Percentiles rank a stretch among this genome's conserved stretches.
These are phyloP conservation scores for Enteromius argenteus DNA, from an alignment of 2,797 vertebrate genomes.

Conservation along the genomic window DNA sequence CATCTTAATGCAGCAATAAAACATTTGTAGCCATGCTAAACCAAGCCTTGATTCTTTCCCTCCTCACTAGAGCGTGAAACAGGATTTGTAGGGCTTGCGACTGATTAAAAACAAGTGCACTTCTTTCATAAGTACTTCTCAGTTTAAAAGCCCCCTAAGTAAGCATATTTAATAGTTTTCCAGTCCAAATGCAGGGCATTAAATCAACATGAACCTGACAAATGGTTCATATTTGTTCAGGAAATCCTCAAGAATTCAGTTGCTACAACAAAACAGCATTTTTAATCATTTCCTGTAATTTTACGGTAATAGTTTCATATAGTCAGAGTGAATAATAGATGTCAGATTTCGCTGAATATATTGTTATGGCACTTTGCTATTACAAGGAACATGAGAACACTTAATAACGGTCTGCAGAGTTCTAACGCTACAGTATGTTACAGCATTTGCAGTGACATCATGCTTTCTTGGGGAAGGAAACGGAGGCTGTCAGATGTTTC, in stretches of 20 bases:
- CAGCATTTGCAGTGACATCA: constrained; percentile 31
- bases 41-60: not conserved
- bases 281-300: constrained; percentile 40
- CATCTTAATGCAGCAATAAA: constrained; percentile 20
- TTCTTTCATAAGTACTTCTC: not conserved
- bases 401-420: not conserved
- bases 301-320: constrained; percentile 27
- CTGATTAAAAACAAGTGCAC: constrained; percentile 31
- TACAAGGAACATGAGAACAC: constrained; percentile 9
- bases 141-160: not conserved
- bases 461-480: constrained; percentile 35
- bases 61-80: constrained; percentile 27
- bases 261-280: constrained; percentile 14
- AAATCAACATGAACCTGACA: not conserved
- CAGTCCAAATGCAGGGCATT: not conserved
- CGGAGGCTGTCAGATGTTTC: constrained; percentile 39
- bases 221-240: constrained; percentile 18
- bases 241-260: not conserved
- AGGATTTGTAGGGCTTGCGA: constrained; percentile 16
- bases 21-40: not conserved
- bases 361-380: constrained; percentile 35
- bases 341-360: constrained; percentile 8
- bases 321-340: constrained; percentile 19
- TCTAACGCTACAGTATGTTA: constrained; percentile 15
- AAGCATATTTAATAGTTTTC: constrained; percentile 8